These are phyloP conservation scores for Stercorarius parasiticus DNA, from an alignment of 2,113 vertebrate genomes.

Conservation along the genomic window DNA sequence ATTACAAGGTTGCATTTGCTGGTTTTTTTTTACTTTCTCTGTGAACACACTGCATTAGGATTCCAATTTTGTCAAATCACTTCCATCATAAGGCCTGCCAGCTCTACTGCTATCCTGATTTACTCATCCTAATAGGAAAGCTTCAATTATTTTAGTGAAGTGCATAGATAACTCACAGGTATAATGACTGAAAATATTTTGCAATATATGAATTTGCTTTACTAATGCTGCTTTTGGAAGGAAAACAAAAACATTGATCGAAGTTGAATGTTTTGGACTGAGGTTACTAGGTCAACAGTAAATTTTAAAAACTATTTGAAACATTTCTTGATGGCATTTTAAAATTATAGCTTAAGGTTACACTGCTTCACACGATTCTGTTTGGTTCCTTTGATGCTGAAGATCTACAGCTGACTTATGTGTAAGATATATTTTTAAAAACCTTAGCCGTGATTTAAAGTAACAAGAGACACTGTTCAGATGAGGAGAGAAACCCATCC, in stretches of 20 bases:
- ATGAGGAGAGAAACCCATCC: constrained; percentile 50
- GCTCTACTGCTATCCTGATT: neutral
- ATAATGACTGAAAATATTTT: neutral
- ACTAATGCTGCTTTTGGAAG: constrained; percentile 38
- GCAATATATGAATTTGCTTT: neutral
- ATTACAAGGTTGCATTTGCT: neutral
- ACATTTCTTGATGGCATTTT: constrained; percentile 71
- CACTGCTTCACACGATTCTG: constrained; percentile 47
- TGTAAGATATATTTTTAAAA: constrained; percentile 70
- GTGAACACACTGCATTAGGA: neutral
- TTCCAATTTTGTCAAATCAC: neutral
- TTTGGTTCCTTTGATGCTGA: constrained; percentile 73
- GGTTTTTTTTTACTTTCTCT: neutral
- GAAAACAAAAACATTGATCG: constrained; percentile 65
- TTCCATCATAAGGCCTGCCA: neutral
- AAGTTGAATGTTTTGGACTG: constrained; percentile 62
- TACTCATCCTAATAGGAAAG: neutral
- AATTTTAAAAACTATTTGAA: constrained; percentile 72
- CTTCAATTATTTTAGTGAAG: neutral
- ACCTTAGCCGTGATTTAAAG: constrained; percentile 72
- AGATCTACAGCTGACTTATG: constrained; percentile 70
- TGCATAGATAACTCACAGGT: neutral
- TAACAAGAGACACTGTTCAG: constrained; percentile 65
- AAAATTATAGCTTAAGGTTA: constrained; percentile 72
- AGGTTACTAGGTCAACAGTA: constrained; percentile 75